Evolutionary conservation across 2,113 vertebrate genomes (phyloP).

Genomic region (Synchiropus splendidus): DNA sequence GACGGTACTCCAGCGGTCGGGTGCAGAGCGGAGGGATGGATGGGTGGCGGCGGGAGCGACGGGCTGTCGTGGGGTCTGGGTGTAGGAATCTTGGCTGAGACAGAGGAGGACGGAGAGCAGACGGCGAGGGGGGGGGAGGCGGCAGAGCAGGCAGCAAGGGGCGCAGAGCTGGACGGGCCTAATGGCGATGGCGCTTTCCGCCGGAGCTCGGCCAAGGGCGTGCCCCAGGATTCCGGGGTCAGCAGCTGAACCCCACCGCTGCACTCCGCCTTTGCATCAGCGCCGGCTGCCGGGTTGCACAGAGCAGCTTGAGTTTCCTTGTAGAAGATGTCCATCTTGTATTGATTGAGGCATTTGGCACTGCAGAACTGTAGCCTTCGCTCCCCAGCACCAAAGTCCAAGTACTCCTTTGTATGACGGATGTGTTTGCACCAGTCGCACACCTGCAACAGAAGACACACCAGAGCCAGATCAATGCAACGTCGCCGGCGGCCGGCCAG

Average conservation of each 20-base stretch:
- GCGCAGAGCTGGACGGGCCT: slow-evolving; percentile 69
- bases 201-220: slow-evolving; percentile 84
- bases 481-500: too few relatives aligned
- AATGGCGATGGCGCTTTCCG: slow-evolving; percentile 87
- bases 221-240: slow-evolving; percentile 97
- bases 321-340: slow-evolving; percentile 99
- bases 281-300: slow-evolving; percentile 78
- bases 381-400: slow-evolving; percentile 98
- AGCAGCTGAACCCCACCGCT: slow-evolving; percentile 88
- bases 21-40: slow-evolving; percentile 80
- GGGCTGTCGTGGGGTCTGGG: slow-evolving; percentile 86
- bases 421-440: slow-evolving; percentile 99
- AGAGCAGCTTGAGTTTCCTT: slow-evolving; percentile 98
- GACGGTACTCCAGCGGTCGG: slow-evolving; percentile 84
- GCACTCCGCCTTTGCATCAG: slow-evolving; percentile 85
- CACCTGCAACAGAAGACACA: slow-evolving; percentile 77
- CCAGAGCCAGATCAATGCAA: too few relatives aligned
- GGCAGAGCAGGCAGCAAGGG: slow-evolving; percentile 73
- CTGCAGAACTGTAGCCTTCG: slow-evolving; percentile 99
- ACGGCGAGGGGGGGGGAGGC: slow-evolving; percentile 84
- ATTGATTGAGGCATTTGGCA: slow-evolving; percentile 99
- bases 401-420: slow-evolving; percentile 99
- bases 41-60: slow-evolving; percentile 73
- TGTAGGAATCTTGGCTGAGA: slow-evolving; percentile 88
- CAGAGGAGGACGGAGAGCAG: slow-evolving; percentile 80